Percentiles rank a stretch among this genome's conserved stretches.
Evolutionary conservation across 2,797 vertebrate genomes (phyloP).

Genomic region (Ptychadena robeensis): DNA sequence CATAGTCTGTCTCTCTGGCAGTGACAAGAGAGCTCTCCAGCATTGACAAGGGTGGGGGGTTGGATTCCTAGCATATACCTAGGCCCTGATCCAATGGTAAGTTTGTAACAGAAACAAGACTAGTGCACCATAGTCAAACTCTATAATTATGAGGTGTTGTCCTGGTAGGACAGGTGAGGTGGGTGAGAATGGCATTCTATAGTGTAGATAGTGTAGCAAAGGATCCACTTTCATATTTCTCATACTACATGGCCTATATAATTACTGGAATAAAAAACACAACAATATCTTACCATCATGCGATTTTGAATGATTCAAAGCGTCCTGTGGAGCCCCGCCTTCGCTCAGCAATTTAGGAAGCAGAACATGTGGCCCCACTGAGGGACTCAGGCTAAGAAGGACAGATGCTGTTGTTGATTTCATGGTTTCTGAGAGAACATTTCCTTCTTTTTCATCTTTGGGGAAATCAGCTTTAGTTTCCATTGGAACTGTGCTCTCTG

Average conservation of each 20-base stretch:
- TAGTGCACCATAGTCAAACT: no score
- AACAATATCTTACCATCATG: conserved; percentile 71
- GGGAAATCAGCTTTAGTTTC: neutral
- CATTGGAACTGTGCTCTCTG: neutral
- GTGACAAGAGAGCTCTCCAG: no score
- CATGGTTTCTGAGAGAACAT: conserved; percentile 64
- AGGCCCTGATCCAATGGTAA: no score
- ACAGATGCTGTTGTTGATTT: conserved; percentile 72
- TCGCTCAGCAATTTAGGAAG: conserved; percentile 68
- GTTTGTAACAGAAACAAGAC: no score
- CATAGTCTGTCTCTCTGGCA: no score
- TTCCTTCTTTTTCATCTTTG: conserved; percentile 38
- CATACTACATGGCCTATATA: neutral
- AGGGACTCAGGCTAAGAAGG: conserved; percentile 63
- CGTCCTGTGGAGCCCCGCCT: conserved; percentile 71
- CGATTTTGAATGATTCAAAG: conserved; percentile 67
- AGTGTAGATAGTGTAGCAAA: no score
- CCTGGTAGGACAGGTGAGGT: no score
- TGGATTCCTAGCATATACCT: no score
- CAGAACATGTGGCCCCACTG: conserved; percentile 67
- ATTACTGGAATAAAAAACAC: neutral
- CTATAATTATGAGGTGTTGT: no score
- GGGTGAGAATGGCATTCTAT: no score
- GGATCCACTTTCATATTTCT: no score
- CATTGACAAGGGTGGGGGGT: no score